Evolutionary conservation across 64 coral and sea anemone genomes (phyloP), one percentile per base, ranked within the genome.

Genomic region (Exaiptasia diaphana): DNA sequence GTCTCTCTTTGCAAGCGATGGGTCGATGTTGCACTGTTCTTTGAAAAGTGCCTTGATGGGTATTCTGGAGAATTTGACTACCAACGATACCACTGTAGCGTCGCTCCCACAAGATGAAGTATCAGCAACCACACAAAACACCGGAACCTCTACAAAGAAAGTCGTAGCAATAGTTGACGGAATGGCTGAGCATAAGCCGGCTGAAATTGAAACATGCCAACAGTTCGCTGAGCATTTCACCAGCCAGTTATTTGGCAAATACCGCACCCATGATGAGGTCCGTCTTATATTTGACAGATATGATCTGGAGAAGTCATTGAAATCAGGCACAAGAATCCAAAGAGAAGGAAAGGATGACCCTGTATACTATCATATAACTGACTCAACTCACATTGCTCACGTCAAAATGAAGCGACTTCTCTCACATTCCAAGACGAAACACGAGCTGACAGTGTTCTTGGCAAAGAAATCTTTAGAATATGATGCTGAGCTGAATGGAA

Each of bases 281-380:
- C 46, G 38, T 32, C 28, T 75, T n/a, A 75, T 75, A 40, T 53
- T 75, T 54, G 72, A 75, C 72, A 70, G 67, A 1, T 70, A 70
- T 70, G 67, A 70, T 70, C 20, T 70, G 32, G 12, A 9, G 40
- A 38, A 15, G 67, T 70, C 67, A 30, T 70, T 70, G 40, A 70
- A 41, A 17, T 15, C 9, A 67, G 62, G n/a, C 67, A 70, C 67
- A 8, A 70, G 67, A 70, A 70, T 4, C 20, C 35, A 70, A 17
- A 8, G 67, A 38, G 31, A 70, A 34, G 48, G 79, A 53, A 23
- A 42, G 0, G 27, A 83, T 55, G 80, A 20, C 49, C 80, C 80
- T 21, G 49, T 83, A 50, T 83, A 83, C 71, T 72, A 72, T 57
- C 46, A 44, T 52, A 71, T 83, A 36, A 83, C 64, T 27, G 46